Base-by-base conservation (phyloP, 2,888 invertebrate species). In the Allophyes oxyacanthae region DNA sequence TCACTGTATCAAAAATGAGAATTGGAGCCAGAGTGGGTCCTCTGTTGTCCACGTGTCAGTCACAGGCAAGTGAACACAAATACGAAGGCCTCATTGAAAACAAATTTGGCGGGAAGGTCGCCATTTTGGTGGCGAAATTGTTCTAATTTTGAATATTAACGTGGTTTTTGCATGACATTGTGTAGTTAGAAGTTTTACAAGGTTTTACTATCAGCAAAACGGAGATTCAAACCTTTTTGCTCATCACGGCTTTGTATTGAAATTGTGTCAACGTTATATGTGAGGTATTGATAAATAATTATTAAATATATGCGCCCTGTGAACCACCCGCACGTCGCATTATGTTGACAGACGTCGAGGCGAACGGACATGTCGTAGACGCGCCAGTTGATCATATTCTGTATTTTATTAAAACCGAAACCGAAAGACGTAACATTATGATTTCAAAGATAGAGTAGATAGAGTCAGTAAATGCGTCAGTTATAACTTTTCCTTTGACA, bases 11-110 rank as follows among this genome's bases (percentile, higher is more conserved):
- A 62, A 67, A 71, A 64, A 55, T 32, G 15, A n/a, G 36, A 63
- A 63, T 44, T 43, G 69, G 40, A 33, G 15, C 33, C 15, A 30
- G 33, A 32, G 38, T 9, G 45, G 50, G 49, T 57, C 13, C 6
- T 34, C 25, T 11, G 49, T 53, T 74, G 38, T 60, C 9, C 41
- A 41, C 13, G 37, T 49, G 59, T 59, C 75, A 61, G 54, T 54
- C 34, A 45, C 62, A 72, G 37, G 15, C 43, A 46, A 69, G 30
- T 44, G 44, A 52, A 54, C 48, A 38, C 14, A 55, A 53, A 62
- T 60, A 62, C 30, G 13, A n/a, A 38, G 20, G 38, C 13, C 43
- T 32, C 41, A 53, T 55, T 52, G 52, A 20, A 15, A 50, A 30
- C 26, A 55, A 72, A 33, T 55, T 60, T 30, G 9, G 6, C 10